These are phyloP conservation scores for Zosterops borbonicus DNA, from an alignment of 2,113 vertebrate species.

Conservation along the genomic window DNA sequence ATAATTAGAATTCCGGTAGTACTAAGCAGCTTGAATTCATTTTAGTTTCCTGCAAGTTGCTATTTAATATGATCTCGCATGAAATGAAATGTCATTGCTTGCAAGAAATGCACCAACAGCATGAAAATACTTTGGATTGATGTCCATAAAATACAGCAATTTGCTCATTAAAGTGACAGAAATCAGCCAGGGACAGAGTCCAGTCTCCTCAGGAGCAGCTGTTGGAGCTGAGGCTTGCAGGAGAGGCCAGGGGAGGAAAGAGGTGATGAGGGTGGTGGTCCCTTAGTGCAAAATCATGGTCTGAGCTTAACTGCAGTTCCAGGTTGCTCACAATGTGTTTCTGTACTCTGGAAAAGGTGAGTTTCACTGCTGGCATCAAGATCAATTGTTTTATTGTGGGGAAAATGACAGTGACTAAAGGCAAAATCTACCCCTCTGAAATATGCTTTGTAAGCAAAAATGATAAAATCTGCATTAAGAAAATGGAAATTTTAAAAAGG, in stretches of 20 bases:
- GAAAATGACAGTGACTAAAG: not conserved
- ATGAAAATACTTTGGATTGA: not conserved
- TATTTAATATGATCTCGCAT: not conserved
- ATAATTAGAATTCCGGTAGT: not conserved
- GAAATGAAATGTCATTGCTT: not conserved
- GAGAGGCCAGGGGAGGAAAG: not conserved
- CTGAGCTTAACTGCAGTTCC: not conserved
- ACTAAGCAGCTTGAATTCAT: constrained; percentile 6
- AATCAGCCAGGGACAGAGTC: not conserved
- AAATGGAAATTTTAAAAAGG: not conserved
- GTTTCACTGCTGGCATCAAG: not conserved
- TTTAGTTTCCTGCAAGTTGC: not conserved
- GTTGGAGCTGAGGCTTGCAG: not conserved
- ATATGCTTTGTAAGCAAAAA: not conserved
- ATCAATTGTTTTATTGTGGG: not conserved
- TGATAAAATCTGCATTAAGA: not conserved
- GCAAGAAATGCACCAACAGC: not conserved
- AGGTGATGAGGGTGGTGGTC: not conserved
- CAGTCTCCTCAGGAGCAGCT: not conserved
- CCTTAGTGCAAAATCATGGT: not conserved
- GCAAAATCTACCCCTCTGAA: not conserved
- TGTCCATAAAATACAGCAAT: not conserved
- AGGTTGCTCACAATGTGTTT: not conserved
- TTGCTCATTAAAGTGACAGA: not conserved
- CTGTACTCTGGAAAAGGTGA: not conserved